Evolutionary conservation across 2,113 vertebrate species (phyloP).

Genomic region (Grantiella picta): DNA sequence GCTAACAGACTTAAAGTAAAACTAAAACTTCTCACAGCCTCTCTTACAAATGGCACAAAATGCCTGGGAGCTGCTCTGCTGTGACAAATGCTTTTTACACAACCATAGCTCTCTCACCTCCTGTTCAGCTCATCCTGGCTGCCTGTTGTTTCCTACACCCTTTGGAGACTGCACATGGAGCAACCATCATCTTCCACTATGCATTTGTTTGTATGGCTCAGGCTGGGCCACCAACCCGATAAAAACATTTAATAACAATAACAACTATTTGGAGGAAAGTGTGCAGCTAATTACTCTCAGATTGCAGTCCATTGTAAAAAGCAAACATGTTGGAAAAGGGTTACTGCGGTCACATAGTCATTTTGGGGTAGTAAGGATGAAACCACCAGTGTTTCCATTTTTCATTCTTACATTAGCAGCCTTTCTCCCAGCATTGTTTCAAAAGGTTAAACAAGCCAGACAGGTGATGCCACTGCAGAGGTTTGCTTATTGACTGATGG

Average conservation of each 20-base stretch:
- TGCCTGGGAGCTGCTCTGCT: not conserved
- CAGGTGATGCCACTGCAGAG: not conserved
- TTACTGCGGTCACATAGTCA: fast-evolving
- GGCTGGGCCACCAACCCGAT: not conserved
- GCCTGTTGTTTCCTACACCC: not conserved
- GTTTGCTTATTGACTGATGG: not conserved
- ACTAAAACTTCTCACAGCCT: not conserved
- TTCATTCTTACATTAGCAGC: not conserved
- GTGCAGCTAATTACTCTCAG: not conserved
- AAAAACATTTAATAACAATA: not conserved
- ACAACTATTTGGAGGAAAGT: not conserved
- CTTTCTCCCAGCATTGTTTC: not conserved
- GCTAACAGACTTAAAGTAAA: not conserved
- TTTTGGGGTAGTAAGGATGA: not conserved
- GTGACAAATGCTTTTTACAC: not conserved
- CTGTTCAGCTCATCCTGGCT: not conserved
- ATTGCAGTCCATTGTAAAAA: not conserved
- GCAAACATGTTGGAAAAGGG: not conserved
- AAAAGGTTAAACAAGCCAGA: not conserved
- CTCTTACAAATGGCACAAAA: not conserved
- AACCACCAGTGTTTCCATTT: not conserved
- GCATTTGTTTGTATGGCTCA: not conserved
- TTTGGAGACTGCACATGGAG: not conserved
- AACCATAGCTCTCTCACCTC: not conserved
- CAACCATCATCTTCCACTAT: not conserved